Base-by-base conservation (phyloP, 1,140 invertebrate genomes). In the Philotrypesis tridentata region DNA sequence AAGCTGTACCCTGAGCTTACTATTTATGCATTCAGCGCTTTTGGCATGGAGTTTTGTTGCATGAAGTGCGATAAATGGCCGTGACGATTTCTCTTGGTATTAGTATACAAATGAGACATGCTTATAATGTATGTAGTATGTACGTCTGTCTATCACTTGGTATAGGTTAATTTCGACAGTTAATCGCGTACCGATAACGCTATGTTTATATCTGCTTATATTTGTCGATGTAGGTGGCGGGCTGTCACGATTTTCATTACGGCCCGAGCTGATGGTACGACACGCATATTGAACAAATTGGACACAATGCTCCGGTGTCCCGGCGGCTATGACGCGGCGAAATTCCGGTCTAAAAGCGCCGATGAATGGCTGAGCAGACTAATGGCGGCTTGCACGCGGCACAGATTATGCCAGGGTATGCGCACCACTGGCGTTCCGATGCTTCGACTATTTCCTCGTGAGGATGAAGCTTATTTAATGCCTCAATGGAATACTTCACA, bases 271-370 rank as follows among this genome's bases (percentile, higher is more conserved):
- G 27, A 65, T 65, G 11, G 25, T 9, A 23, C 27, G 63, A 27
- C 29, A 29, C 67, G 67, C 67, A 33, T 68, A 68, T 68, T 68
- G 17, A 68, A 68, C 31, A 31, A 68, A 68, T 68, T 68, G 31
- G 23, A 72, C n/a, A 72, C 7, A 72, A 43, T 72, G 37, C 37
- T 21, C 23, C 21, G 17, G 21, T 55, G 48, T 55, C 2, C 2
- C 40, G 40, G 9, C 48, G 48, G 48, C 21, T 17, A 7, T n/a
- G 48, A 55, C 21, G 21, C 48, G 48, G 48, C 48, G 48, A 55
- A 55, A 55, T 55, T 55, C 48, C 48, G 48, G 48, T 55, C 48
- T 55, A n/a, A 55, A 55, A 55, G 48, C 48, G 17, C 48, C 48
- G 21, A 55, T 55, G 48, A 55, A 55, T 55, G 48, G 48, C 21